Evolutionary conservation across 2,113 vertebrate species (phyloP).

Genomic region (Carettochelys insculpta): DNA sequence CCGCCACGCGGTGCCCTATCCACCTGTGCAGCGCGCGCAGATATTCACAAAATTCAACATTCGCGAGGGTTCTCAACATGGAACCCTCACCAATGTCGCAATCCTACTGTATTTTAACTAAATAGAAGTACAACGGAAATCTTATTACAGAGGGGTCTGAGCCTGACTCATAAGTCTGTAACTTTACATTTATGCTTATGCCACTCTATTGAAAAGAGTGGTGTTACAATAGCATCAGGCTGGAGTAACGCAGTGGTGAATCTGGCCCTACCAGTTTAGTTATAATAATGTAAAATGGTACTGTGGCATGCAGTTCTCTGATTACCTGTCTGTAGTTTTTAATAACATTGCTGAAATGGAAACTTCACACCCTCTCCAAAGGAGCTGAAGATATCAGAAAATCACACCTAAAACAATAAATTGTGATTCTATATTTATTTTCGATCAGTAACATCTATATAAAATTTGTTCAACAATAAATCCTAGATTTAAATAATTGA

Average conservation of each 20-base stretch:
- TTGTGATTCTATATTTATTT: neutral
- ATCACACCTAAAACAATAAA: neutral
- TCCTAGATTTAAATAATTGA: neutral
- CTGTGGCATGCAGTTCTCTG: neutral
- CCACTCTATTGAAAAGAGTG: neutral
- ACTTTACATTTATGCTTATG: neutral
- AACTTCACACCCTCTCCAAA: neutral
- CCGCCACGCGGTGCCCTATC: too few relatives aligned
- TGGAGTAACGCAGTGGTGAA: slow-evolving; percentile 15
- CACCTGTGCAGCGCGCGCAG: too few relatives aligned
- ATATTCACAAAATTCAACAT: too few relatives aligned
- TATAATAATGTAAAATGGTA: neutral
- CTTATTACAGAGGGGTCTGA: neutral
- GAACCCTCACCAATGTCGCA: too few relatives aligned
- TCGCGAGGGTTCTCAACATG: too few relatives aligned
- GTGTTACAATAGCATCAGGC: neutral
- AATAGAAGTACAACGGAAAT: neutral
- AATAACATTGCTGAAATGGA: neutral
- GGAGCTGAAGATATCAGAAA: neutral
- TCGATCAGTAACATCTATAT: neutral
- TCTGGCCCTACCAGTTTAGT: neutral
- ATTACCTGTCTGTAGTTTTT: neutral
- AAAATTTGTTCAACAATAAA: neutral
- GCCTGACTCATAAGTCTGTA: neutral
- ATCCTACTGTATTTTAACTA: neutral